A percentile compares a stretch with the other conserved stretches of the same genome.
Conservation (phyloP, 1,140 invertebrate species). For the Achatina immaculata region DNA sequence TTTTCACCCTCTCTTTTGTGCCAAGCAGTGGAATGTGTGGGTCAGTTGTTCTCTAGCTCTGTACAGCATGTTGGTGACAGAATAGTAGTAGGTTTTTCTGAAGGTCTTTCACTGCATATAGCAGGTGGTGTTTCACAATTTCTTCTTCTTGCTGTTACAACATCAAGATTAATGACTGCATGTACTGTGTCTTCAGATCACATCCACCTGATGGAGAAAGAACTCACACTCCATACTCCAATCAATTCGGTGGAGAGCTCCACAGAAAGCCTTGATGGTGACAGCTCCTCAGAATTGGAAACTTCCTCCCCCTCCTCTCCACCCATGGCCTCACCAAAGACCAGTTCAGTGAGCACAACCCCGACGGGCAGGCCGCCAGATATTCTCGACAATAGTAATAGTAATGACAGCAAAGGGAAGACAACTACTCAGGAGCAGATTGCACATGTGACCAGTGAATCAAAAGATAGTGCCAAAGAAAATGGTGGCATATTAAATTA, state of each 20-base stretch:
- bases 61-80: too few relatives aligned
- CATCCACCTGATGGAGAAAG: slow-evolving; percentile 28
- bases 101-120: too few relatives aligned
- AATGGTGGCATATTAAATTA: slow-evolving; percentile 23
- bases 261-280: slow-evolving; percentile 13
- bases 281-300: background rate
- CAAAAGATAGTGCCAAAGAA: background rate
- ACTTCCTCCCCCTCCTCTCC: background rate
- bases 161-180: too few relatives aligned
- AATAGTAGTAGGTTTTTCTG: too few relatives aligned
- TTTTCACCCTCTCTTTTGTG: too few relatives aligned
- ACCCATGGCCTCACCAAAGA: background rate
- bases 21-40: too few relatives aligned
- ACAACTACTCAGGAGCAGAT: background rate
- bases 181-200: slow-evolving; percentile 25
- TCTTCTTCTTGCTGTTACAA: too few relatives aligned
- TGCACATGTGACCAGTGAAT: background rate
- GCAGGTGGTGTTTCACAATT: too few relatives aligned
- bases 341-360: slow-evolving; percentile 23
- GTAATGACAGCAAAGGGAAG: slow-evolving; percentile 1
- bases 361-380: slow-evolving; percentile 24
- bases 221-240: slow-evolving; percentile 27
- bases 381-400: slow-evolving; percentile 26
- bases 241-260: slow-evolving; percentile 29
- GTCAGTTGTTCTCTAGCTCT: too few relatives aligned